These are phyloP conservation scores for Holcopasites calliopsidis DNA, from an alignment of 1,140 invertebrate genomes.

Conservation along the genomic window DNA sequence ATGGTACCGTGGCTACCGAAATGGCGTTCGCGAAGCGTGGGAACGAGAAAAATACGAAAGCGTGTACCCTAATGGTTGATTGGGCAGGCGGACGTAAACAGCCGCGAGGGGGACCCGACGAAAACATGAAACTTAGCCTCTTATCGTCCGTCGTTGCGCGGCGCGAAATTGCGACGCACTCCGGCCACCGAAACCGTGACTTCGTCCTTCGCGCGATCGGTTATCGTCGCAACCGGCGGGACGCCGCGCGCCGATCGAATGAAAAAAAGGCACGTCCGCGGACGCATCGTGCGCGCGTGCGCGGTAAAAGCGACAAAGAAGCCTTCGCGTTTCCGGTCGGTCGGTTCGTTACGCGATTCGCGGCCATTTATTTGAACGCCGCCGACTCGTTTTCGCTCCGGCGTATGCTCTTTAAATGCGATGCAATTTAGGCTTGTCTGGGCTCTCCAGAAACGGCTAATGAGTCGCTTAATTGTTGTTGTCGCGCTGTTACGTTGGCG, in stretches of 20 bases:
- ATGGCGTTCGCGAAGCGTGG: no score
- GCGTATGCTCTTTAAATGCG: no score
- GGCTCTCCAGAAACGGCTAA: no score
- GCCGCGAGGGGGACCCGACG: no score
- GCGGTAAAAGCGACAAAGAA: constrained; percentile 19
- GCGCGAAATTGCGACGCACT: constrained; percentile 15
- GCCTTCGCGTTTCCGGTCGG: not conserved
- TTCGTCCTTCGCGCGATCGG: not conserved
- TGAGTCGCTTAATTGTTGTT: no score
- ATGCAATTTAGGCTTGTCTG: no score
- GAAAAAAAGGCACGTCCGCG: not conserved
- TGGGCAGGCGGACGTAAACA: not conserved
- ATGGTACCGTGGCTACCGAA: no score
- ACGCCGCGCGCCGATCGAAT: no score
- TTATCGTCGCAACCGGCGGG: constrained; percentile 8
- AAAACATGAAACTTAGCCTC: not conserved
- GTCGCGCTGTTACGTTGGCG: no score
- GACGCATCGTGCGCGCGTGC: not conserved
- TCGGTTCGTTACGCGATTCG: not conserved
- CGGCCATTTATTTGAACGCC: no score
- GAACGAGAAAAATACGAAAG: no score
- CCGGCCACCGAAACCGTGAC: not conserved
- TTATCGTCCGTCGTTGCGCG: not conserved
- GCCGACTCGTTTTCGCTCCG: no score
- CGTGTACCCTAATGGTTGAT: not conserved